A percentile compares a stretch with the other conserved stretches of the same genome.
These are phyloP conservation scores for Calcarius lapponicus DNA, from an alignment of 2,797 vertebrate species.

Conservation along the genomic window DNA sequence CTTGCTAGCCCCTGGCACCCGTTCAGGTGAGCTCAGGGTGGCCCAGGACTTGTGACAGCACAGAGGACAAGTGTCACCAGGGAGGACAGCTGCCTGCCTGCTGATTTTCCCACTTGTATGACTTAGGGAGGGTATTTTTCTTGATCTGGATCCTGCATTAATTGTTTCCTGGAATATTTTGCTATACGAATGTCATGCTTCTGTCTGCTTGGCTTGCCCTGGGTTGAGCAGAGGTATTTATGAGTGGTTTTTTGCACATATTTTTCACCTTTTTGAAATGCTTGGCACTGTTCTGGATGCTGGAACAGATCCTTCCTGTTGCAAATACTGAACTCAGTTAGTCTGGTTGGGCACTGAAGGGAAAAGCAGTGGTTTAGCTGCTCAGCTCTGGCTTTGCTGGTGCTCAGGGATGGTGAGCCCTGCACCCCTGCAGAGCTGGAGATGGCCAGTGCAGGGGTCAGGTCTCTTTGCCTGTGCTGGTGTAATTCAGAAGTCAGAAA, in stretches of 20 bases:
- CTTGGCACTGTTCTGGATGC: not conserved
- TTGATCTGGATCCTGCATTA: not conserved
- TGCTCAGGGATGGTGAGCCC: not conserved
- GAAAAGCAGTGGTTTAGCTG: not conserved
- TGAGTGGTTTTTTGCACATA: conserved; percentile 6
- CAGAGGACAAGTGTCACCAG: not conserved
- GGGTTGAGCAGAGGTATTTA: conserved; percentile 44
- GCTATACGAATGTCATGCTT: not conserved
- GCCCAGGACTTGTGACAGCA: not conserved
- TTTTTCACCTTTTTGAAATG: conserved; percentile 58
- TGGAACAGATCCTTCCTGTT: conserved; percentile 34
- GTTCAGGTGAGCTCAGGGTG: not conserved
- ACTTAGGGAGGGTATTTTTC: not conserved
- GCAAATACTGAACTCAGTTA: not conserved
- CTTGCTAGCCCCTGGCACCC: not conserved
- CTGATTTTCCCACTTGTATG: not conserved
- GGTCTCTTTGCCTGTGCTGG: accelerated
- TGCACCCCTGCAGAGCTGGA: not conserved
- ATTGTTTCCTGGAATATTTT: conserved; percentile 30
- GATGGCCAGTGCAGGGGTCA: not conserved
- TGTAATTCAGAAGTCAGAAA: not conserved
- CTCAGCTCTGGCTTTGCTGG: not conserved
- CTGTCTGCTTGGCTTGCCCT: conserved; percentile 5
- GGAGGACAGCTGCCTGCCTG: not conserved
- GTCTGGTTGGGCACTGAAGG: not conserved